phyloP scores from a whole-genome alignment of 2,888 invertebrate genomes.

The Lycocerus yunnanus region DNA sequence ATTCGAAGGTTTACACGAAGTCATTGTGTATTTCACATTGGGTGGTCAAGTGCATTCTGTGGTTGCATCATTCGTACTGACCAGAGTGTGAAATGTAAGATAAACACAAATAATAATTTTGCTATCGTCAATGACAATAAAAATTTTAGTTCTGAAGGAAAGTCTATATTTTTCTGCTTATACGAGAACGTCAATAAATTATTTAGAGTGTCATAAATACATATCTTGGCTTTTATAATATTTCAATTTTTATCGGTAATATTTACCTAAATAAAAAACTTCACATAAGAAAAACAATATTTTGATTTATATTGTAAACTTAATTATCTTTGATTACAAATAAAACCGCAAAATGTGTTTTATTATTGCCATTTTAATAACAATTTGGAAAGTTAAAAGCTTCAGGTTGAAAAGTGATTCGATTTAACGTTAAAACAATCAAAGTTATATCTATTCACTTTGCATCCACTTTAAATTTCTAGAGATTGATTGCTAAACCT shows the following conservation, averaged over 20 bases:
- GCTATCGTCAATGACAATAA: too few species aligned
- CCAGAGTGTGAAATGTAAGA: too few species aligned
- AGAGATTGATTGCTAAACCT: not conserved
- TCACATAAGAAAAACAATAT: not conserved
- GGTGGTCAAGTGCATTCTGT: too few species aligned
- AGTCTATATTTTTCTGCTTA: not conserved
- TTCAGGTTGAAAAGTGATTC: not conserved
- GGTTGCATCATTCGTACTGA: too few species aligned
- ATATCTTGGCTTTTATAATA: not conserved
- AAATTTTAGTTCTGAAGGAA: not conserved
- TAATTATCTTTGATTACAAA: not conserved
- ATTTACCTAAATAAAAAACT: not conserved
- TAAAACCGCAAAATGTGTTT: not conserved
- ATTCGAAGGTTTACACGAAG: too few species aligned
- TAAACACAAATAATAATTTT: too few species aligned
- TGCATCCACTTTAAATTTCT: not conserved
- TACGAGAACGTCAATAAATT: not conserved
- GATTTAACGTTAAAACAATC: not conserved
- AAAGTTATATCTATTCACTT: not conserved
- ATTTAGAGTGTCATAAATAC: not conserved
- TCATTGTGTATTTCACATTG: too few species aligned
- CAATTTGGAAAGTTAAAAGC: not conserved
- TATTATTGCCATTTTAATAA: not conserved
- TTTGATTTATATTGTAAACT: not conserved
- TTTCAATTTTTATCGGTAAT: not conserved